Base-by-base conservation (phyloP, 1,140 invertebrate species). In the Lasioglossum albipes region DNA sequence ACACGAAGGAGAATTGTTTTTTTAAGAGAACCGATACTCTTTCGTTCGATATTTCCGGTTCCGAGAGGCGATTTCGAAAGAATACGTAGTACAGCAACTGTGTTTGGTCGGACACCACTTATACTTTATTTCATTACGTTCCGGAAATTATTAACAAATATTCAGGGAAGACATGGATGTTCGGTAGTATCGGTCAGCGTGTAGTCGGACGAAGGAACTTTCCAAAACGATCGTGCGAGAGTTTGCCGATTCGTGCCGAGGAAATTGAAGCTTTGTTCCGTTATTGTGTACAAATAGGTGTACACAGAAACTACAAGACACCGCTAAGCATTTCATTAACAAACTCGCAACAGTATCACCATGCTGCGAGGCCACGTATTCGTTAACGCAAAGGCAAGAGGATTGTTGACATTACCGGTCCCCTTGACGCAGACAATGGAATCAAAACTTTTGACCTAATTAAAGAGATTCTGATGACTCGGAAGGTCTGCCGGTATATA, bases 371-470 rank as follows among this genome's bases (percentile, higher is more conserved):
- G 0, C 20, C 18, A n/a, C 42, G 16, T 5, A 9, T 27, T 62
- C 61, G 27, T 18, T 16, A 16, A 61, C 2, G 20, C 59, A 16
- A 61, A 70, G 61, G 36, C 16, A 52, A 42, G 16, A 18, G 10
- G 57, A 52, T 9, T 36, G n/a, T 78, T 64, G 67, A 71, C 57
- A 52, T 41, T 54, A 45, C 12, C 12, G 31, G 45, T n/a, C 13
- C 7, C 5, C 7, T 41, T 31, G 45, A 65, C 41, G 27, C 31
- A 62, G 3, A 16, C 20, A 65, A 49, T 3, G 41, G 13, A 61
- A 68, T 75, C 72, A 42, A 61, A 75, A 80, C 78, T 67, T 67
- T 68, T 68, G 71, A 80, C 72, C 62, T 59, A 59, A 61, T 74
- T 61, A 75, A 67, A 75, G 20, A 20, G 36, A 27, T 74, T 54